Conservation (phyloP, 2,797 vertebrate species). For the Dermochelys coriacea region DNA sequence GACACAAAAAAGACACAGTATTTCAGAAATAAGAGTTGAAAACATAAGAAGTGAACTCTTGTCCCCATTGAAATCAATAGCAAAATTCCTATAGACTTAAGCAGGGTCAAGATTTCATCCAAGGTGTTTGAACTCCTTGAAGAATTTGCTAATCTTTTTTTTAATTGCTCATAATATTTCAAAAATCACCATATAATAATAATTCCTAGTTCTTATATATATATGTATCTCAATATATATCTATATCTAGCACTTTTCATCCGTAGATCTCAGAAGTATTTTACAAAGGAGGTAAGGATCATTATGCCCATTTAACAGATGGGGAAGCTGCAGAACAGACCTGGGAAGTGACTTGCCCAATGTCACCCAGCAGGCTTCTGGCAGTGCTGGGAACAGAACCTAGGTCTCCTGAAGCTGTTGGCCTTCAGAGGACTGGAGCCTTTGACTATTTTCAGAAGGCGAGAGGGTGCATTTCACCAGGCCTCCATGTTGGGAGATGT, state of each 20-base stretch:
- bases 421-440: background rate
- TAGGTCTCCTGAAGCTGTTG: background rate
- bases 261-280: background rate
- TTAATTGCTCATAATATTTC: background rate
- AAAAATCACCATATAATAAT: background rate
- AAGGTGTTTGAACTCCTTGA: background rate
- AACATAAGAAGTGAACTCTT: background rate
- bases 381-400: background rate
- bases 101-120: constrained; percentile 9
- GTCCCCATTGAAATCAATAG: background rate
- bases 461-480: background rate
- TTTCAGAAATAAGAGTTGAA: constrained; percentile 22
- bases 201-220: background rate
- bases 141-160: background rate
- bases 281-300: background rate
- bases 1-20: background rate
- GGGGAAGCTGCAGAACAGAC: background rate
- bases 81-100: background rate
- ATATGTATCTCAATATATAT: background rate
- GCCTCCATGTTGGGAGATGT: background rate
- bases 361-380: background rate
- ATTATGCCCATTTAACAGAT: background rate
- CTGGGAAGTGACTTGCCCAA: background rate
- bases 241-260: background rate
- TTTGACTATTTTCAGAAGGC: background rate